Evolutionary conservation across 2,888 invertebrate species (phyloP).

Genomic region (Stenodera caucasica): DNA sequence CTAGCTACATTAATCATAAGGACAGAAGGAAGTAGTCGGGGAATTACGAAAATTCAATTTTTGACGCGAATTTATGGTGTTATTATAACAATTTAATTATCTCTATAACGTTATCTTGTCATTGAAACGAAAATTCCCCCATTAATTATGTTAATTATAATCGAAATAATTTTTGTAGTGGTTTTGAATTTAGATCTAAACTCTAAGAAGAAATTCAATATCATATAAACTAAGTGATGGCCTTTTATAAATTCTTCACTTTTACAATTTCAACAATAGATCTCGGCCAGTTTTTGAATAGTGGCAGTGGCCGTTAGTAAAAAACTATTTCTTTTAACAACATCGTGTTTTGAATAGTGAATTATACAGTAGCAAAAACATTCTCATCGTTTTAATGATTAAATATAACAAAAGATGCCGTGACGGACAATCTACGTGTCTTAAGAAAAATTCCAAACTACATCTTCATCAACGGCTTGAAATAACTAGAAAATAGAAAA

Average conservation of each 20-base stretch:
- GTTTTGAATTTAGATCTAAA: not conserved
- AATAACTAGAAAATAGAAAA: not conserved
- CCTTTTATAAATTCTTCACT: constrained; percentile 17
- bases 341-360: constrained; percentile 8
- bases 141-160: too few species aligned
- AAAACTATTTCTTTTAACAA: too few species aligned
- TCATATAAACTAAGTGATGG: constrained; percentile 33
- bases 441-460: constrained; percentile 7
- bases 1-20: constrained; percentile 41
- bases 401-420: constrained; percentile 15
- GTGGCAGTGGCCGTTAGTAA: too few species aligned
- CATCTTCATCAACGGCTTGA: constrained; percentile 3
- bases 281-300: not conserved
- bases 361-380: constrained; percentile 24
- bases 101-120: not conserved
- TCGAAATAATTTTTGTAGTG: too few species aligned
- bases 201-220: constrained; percentile 28
- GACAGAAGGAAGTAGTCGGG: constrained; percentile 25
- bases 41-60: constrained; percentile 28
- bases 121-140: too few species aligned
- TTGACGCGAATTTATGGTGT: constrained; percentile 31
- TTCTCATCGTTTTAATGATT: constrained; percentile 24
- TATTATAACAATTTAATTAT: constrained; percentile 34
- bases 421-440: constrained; percentile 17
- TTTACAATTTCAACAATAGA: constrained; percentile 23